Evolutionary conservation across 2,888 invertebrate genomes (phyloP).

Genomic region (Osedax frankpressi): DNA sequence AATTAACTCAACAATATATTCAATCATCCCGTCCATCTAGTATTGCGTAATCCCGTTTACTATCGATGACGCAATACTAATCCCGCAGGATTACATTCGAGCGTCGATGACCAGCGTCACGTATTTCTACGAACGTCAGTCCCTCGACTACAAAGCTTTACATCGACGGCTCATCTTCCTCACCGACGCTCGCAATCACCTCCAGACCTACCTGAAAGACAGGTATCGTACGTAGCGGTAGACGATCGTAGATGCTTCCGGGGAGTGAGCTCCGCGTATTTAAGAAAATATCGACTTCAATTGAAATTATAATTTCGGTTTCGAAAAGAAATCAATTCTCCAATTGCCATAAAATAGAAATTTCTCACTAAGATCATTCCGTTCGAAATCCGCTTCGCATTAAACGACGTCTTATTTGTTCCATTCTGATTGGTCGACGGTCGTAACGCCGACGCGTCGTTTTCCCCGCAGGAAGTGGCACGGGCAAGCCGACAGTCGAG

Average conservation of each 20-base stretch:
- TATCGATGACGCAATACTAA: background rate
- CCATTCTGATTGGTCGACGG: slow-evolving; percentile 34
- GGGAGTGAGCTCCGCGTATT: too few species aligned
- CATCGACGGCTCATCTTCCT: slow-evolving; percentile 35
- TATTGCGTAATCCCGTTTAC: background rate
- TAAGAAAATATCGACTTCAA: too few species aligned
- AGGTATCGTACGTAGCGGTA: too few species aligned
- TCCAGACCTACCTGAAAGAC: slow-evolving; percentile 41
- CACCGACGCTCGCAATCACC: slow-evolving; percentile 38
- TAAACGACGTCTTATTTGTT: too few species aligned
- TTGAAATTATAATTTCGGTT: too few species aligned
- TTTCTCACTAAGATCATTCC: too few species aligned
- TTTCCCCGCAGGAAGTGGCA: background rate
- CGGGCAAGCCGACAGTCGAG: background rate
- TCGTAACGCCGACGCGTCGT: background rate
- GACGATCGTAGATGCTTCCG: too few species aligned
- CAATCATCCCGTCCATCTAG: background rate
- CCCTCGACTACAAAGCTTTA: slow-evolving; percentile 40
- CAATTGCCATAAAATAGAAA: too few species aligned
- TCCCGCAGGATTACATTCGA: slow-evolving; percentile 42
- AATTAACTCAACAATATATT: too few species aligned
- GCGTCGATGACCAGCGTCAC: slow-evolving; percentile 47
- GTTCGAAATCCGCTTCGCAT: too few species aligned
- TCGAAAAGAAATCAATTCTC: too few species aligned
- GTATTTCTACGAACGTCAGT: slow-evolving; percentile 40